These are phyloP conservation scores for Thymelicus sylvestris DNA, from an alignment of 2,888 invertebrate species.

Conservation along the genomic window DNA sequence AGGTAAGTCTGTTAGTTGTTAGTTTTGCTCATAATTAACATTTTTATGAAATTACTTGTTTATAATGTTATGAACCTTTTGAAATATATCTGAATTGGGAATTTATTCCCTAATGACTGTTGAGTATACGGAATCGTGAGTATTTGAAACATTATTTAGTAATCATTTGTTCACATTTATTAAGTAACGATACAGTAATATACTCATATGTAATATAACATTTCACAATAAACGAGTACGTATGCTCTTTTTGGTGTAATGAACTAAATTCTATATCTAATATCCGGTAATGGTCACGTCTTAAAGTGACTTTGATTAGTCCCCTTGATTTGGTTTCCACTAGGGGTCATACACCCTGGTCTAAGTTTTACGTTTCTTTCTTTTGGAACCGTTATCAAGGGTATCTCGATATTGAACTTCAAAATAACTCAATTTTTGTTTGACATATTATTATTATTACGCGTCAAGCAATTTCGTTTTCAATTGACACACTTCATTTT, in stretches of 20 bases:
- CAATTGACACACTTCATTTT: conserved; percentile 35
- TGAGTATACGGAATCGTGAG: conserved; percentile 27
- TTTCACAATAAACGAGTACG: conserved; percentile 37
- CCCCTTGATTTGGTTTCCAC: conserved; percentile 92
- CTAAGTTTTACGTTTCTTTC: conserved; percentile 54
- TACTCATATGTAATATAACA: conserved; percentile 3
- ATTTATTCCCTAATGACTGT: conserved; percentile 7
- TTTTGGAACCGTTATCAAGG: conserved; percentile 69
- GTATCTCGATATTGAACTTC: conserved; percentile 45
- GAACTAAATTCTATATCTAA: conserved; percentile 40
- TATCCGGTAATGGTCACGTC: conserved; percentile 85
- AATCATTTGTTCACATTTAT: not conserved
- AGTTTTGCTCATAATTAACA: too few species aligned
- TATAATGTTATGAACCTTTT: not conserved
- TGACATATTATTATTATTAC: conserved; percentile 22
- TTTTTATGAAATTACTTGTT: too few species aligned
- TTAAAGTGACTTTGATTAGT: conserved; percentile 86
- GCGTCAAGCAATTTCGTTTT: conserved; percentile 31
- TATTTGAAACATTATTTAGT: conserved; percentile 6
- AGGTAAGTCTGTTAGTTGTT: too few species aligned
- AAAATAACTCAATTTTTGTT: conserved; percentile 33
- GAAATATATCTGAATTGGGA: not conserved
- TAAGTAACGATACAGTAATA: not conserved
- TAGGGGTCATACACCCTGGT: conserved; percentile 87
- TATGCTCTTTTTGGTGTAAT: conserved; percentile 41